phyloP scores from a whole-genome alignment of 1,140 invertebrate genomes.

The Heliconius eleuchia region DNA sequence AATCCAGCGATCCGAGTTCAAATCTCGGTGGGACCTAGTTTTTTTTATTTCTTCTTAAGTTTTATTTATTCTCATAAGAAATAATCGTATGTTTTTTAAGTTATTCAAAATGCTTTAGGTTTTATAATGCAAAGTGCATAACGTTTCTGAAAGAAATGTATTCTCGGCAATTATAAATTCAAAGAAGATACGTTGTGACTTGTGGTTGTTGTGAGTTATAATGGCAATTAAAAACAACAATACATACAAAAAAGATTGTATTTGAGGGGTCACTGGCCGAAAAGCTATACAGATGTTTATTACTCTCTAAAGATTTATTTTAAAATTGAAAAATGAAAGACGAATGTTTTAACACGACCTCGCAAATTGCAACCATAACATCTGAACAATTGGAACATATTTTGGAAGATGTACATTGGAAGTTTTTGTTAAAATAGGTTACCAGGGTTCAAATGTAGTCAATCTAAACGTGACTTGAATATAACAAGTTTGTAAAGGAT shows the following conservation, averaged over 20 bases:
- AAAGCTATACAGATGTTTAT: neutral
- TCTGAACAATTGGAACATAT: neutral
- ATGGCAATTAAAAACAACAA: constrained; percentile 4
- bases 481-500: neutral
- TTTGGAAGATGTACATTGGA: neutral
- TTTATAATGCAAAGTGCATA: neutral
- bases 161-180: neutral
- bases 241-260: constrained; percentile 12
- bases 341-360: neutral
- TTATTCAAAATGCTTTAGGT: neutral
- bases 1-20: constrained; percentile 94
- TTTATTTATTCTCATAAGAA: neutral
- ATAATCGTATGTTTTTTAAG: neutral
- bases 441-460: constrained; percentile 4
- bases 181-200: neutral
- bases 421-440: neutral
- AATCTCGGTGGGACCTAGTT: constrained; percentile 89
- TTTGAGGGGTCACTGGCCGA: constrained; percentile 7
- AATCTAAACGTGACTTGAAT: constrained; percentile 30
- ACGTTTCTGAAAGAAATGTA: neutral
- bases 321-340: neutral
- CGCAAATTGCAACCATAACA: constrained; percentile 2
- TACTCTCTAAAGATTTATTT: constrained; percentile 11
- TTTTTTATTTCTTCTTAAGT: constrained; percentile 2
- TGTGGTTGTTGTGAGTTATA: neutral